phyloP scores from a whole-genome alignment of 1,140 invertebrate genomes.

The Marisa cornuarietis region DNA sequence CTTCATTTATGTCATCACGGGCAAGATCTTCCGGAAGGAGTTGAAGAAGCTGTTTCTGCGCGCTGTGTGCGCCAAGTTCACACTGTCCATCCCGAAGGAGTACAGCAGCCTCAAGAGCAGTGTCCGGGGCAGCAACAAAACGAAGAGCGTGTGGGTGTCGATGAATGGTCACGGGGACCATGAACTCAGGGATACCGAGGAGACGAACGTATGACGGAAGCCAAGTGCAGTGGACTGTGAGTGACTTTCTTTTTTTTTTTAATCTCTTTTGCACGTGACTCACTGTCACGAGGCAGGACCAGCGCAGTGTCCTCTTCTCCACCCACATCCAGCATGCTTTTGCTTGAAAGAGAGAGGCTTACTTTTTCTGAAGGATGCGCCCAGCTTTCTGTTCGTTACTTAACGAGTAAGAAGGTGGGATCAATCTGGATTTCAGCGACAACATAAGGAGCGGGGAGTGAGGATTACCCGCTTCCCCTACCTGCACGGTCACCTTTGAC shows the following conservation, averaged over 20 bases:
- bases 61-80: slow-evolving; percentile 32
- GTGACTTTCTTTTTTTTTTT: neutral
- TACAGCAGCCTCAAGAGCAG: slow-evolving; percentile 46
- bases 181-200: neutral
- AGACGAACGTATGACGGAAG: neutral
- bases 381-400: neutral
- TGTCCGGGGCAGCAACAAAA: slow-evolving; percentile 21
- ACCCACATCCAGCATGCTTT: neutral
- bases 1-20: slow-evolving; percentile 62
- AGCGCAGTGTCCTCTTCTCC: neutral
- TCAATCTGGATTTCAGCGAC: too few relatives aligned
- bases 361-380: neutral
- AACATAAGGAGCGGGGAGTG: too few relatives aligned
- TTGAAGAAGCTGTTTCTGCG: slow-evolving; percentile 46
- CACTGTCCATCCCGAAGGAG: slow-evolving; percentile 34
- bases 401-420: too few relatives aligned
- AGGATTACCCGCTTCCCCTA: too few relatives aligned
- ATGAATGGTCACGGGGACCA: slow-evolving; percentile 34
- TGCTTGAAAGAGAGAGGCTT: neutral
- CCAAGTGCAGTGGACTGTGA: neutral
- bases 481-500: too few relatives aligned
- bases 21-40: slow-evolving; percentile 61
- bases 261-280: neutral
- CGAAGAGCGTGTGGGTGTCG: slow-evolving; percentile 35
- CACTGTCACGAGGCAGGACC: neutral